Conservation (phyloP, 30 jellyfish, hydroid and myxozoan genomes). For the Cassiopea andromeda region DNA sequence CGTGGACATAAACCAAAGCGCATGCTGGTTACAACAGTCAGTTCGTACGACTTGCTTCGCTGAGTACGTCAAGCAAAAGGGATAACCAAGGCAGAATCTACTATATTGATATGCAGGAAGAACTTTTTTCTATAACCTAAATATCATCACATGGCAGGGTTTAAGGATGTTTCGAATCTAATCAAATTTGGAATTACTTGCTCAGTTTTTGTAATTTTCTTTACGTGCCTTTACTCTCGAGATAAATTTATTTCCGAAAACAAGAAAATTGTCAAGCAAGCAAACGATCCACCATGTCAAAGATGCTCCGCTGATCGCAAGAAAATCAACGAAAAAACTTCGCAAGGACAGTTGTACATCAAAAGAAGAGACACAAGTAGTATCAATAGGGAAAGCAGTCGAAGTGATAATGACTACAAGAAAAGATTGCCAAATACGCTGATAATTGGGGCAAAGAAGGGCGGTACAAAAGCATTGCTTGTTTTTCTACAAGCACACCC, state of each 20-base stretch:
- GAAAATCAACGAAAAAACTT: background rate
- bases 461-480: slow-evolving; percentile 94
- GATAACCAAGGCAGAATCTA: too few relatives aligned
- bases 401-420: background rate
- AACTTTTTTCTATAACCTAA: background rate
- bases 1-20: slow-evolving; percentile 51
- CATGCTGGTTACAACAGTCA: background rate
- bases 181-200: background rate
- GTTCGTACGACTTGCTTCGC: background rate
- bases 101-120: too few relatives aligned
- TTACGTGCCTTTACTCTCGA: slow-evolving; percentile 10
- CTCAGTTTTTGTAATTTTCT: slow-evolving; percentile 6
- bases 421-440: slow-evolving; percentile 80
- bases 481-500: slow-evolving; percentile 91
- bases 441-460: slow-evolving; percentile 91
- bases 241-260: background rate
- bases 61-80: background rate
- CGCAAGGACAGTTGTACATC: background rate
- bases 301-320: background rate
- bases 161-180: background rate
- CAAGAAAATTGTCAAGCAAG: too few relatives aligned
- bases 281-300: background rate
- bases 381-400: background rate
- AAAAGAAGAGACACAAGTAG: background rate
- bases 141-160: background rate